Conservation (phyloP, 2,797 vertebrate genomes). For the Merluccius polli region DNA sequence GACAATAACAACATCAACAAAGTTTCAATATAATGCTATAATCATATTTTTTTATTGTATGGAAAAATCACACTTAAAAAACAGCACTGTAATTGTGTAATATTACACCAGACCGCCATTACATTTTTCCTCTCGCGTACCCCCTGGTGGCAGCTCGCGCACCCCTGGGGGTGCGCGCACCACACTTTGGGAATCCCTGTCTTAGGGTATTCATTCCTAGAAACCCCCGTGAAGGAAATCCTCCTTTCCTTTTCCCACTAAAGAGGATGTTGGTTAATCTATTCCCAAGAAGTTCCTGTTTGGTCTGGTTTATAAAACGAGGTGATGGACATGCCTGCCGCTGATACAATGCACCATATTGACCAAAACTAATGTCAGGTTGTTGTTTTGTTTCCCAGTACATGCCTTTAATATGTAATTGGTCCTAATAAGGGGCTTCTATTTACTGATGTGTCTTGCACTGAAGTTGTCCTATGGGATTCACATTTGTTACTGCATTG, state of each 20-base stretch:
- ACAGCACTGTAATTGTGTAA: too few species aligned
- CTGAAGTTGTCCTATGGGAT: constrained; percentile 26
- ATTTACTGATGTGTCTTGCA: constrained; percentile 18
- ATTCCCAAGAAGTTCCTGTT: constrained; percentile 6
- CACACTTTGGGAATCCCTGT: too few species aligned
- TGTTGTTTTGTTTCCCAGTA: constrained; percentile 22
- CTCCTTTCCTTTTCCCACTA: constrained; percentile 13
- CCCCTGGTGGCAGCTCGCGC: too few species aligned
- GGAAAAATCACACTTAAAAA: too few species aligned
- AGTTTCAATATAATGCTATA: too few species aligned
- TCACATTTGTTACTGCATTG: constrained; percentile 2
- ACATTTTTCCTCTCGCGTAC: too few species aligned
- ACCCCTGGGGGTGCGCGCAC: too few species aligned
- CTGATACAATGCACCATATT: constrained; percentile 33
- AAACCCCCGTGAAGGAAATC: constrained; percentile 9
- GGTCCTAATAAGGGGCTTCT: constrained; percentile 8
- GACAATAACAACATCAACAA: too few species aligned
- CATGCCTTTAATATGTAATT: constrained; percentile 28
- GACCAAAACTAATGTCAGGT: constrained; percentile 20
- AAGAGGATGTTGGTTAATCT: constrained; percentile 16
- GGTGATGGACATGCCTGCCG: not conserved
- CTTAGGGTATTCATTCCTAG: constrained; percentile 24
- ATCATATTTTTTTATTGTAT: too few species aligned
- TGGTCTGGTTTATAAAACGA: constrained; percentile 8
- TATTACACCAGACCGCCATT: too few species aligned